Conservation (phyloP, 2,888 invertebrate species). For the Tetragonisca angustula region DNA sequence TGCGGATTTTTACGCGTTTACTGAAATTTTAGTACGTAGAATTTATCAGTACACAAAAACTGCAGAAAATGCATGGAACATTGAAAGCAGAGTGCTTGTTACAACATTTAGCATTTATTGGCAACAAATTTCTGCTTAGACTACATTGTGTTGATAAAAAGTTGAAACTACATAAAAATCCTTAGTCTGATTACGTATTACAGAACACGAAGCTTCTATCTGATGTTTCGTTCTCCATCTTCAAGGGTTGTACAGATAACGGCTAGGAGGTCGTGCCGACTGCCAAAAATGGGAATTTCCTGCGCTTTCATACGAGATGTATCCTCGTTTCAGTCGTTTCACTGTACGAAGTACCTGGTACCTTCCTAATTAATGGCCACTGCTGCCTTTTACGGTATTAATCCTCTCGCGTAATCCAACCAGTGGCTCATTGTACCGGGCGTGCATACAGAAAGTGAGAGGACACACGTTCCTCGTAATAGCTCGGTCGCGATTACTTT, state of each 20-base stretch:
- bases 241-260: no score
- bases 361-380: slow-evolving; percentile 37
- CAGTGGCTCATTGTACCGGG: slow-evolving; percentile 50
- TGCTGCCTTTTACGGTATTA: slow-evolving; percentile 52
- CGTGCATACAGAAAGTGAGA: slow-evolving; percentile 68
- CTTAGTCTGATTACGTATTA: no score
- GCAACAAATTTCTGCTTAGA: not conserved
- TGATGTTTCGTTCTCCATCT: not conserved
- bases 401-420: slow-evolving; percentile 51
- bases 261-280: no score
- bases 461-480: slow-evolving; percentile 64
- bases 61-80: not conserved
- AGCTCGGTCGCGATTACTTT: slow-evolving; percentile 64
- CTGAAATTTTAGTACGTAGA: not conserved
- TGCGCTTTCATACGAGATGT: slow-evolving; percentile 20
- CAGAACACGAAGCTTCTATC: not conserved
- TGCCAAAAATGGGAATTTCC: slow-evolving; percentile 7
- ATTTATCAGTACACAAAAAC: no score
- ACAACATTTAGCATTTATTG: not conserved
- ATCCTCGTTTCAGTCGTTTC: slow-evolving; percentile 13
- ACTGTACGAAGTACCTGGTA: not conserved
- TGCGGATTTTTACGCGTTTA: not conserved
- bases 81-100: not conserved
- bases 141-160: not conserved
- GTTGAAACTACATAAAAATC: not conserved